phyloP scores from a whole-genome alignment of 2,888 invertebrate species.

The Neoascia interrupta region DNA sequence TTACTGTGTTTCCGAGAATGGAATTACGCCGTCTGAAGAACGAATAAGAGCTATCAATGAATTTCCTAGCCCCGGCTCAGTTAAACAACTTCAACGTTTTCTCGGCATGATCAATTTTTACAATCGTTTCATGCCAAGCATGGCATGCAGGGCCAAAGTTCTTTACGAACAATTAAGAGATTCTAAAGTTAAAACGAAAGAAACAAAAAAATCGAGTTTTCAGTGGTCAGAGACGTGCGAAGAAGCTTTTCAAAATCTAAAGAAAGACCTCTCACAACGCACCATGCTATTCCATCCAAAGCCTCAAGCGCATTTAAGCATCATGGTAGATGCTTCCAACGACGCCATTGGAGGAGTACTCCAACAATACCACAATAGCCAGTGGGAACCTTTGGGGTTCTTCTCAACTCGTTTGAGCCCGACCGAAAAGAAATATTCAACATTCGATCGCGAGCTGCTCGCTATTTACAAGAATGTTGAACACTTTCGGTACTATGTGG shows the following conservation, averaged over 20 bases:
- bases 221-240: conserved; percentile 3
- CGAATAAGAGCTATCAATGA: conserved; percentile 3
- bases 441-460: no score
- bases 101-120: conserved; percentile 15
- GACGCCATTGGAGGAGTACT: conserved; percentile 33
- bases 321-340: conserved; percentile 8
- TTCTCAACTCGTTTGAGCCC: no score
- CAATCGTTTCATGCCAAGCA: conserved; percentile 4
- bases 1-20: neutral
- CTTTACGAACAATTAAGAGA: neutral
- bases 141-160: neutral
- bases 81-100: conserved; percentile 6
- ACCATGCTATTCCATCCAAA: conserved; percentile 29
- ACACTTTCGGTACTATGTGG: conserved; percentile 21
- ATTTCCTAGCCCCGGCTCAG: neutral
- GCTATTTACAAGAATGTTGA: no score
- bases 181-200: neutral
- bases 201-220: neutral
- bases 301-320: neutral
- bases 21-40: neutral
- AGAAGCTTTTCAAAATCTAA: conserved; percentile 1
- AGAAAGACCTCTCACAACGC: neutral
- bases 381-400: no score
- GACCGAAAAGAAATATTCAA: no score
- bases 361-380: neutral